Conservation (phyloP, 2,888 invertebrate species). For the Axea sp. region DNA sequence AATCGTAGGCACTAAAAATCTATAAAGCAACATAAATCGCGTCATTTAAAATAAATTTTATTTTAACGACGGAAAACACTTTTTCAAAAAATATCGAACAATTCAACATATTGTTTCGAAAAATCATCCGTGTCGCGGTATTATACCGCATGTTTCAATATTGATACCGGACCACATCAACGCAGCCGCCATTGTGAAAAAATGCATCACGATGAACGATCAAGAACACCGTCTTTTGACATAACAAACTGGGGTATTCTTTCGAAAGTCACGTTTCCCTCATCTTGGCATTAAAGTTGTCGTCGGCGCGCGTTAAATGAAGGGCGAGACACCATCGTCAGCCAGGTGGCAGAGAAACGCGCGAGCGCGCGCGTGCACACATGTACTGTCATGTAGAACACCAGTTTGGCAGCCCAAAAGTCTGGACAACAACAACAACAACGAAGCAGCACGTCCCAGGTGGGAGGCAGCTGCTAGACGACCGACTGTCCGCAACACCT, state of each 20-base stretch:
- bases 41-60: too few relatives aligned
- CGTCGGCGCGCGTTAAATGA: slow-evolving; percentile 61
- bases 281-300: slow-evolving; percentile 56
- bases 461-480: slow-evolving; percentile 79
- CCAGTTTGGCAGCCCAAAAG: slow-evolving; percentile 53
- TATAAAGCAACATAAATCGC: too few relatives aligned
- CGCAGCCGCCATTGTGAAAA: slow-evolving; percentile 17
- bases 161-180: too few relatives aligned
- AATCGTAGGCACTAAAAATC: too few relatives aligned
- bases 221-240: slow-evolving; percentile 18
- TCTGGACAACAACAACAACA: slow-evolving; percentile 55
- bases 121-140: too few relatives aligned
- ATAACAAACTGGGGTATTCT: slow-evolving; percentile 34
- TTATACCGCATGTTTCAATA: too few relatives aligned
- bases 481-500: slow-evolving; percentile 74
- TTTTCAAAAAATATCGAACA: too few relatives aligned
- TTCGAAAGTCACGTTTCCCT: slow-evolving; percentile 51
- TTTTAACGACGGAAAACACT: too few relatives aligned
- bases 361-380: slow-evolving; percentile 35
- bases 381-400: slow-evolving; percentile 48
- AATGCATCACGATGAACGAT: slow-evolving; percentile 38
- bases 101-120: too few relatives aligned
- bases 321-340: slow-evolving; percentile 61
- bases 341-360: slow-evolving; percentile 66
- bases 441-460: slow-evolving; percentile 72